phyloP scores from a whole-genome alignment of 2,888 invertebrate species.

The Dolomedes plantarius region DNA sequence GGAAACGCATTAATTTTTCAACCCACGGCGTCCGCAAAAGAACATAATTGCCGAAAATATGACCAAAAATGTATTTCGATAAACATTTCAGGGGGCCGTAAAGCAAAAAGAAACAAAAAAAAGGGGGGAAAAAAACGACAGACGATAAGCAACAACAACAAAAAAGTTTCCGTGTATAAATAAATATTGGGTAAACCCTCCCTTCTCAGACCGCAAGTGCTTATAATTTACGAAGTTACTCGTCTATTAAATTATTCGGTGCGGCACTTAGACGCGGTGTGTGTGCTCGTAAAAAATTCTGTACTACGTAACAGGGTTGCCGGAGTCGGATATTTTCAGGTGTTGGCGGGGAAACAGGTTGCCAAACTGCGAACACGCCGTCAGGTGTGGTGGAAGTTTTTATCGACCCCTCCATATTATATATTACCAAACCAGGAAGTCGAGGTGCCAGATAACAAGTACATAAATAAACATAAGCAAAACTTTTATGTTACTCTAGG shows the following conservation, averaged over 20 bases:
- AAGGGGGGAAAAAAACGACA: too few species aligned
- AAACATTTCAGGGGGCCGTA: neutral
- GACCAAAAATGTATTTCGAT: neutral
- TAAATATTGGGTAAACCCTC: slow-evolving; percentile 1
- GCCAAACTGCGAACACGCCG: too few species aligned
- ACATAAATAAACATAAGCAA: too few species aligned
- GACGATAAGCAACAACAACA: neutral
- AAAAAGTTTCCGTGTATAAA: neutral
- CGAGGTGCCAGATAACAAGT: too few species aligned
- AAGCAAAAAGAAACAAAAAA: neutral
- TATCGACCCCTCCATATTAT: too few species aligned
- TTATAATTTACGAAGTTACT: slow-evolving; percentile 27
- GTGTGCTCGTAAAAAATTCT: slow-evolving; percentile 53
- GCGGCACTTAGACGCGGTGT: slow-evolving; percentile 36
- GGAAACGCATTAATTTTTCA: neutral
- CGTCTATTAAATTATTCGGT: slow-evolving; percentile 57
- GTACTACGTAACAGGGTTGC: slow-evolving; percentile 22
- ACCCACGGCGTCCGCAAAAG: neutral
- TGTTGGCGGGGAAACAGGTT: neutral
- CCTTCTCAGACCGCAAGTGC: neutral
- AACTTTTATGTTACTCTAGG: too few species aligned
- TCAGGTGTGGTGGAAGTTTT: too few species aligned
- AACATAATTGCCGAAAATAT: neutral
- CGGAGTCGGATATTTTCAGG: neutral
- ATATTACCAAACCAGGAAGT: too few species aligned